These are phyloP conservation scores for Channa argus DNA, from an alignment of 2,113 vertebrate genomes.

Conservation along the genomic window DNA sequence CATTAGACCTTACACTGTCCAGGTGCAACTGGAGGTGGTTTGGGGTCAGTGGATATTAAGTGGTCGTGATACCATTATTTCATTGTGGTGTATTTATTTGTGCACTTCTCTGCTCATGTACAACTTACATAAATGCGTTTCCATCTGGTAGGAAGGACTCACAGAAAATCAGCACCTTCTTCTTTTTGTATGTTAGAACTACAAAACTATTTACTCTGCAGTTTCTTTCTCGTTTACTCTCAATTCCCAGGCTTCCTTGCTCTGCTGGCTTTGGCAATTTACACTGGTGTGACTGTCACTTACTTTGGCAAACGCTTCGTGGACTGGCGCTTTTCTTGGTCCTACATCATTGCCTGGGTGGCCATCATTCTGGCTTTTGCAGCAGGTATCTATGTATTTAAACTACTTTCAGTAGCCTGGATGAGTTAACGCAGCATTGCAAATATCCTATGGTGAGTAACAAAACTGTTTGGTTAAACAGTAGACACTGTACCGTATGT, in stretches of 20 bases:
- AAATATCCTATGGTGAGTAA: no score
- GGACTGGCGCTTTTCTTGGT: conserved; percentile 90
- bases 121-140: no score
- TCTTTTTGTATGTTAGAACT: not conserved
- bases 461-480: no score
- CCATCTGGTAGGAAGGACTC: no score
- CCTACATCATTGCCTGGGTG: conserved; percentile 87
- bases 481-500: no score
- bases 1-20: no score
- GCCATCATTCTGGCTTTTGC: conserved; percentile 80
- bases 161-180: not conserved
- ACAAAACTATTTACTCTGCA: not conserved
- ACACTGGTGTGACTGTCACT: conserved; percentile 84
- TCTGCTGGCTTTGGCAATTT: conserved; percentile 84
- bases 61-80: no score
- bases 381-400: conserved; percentile 75
- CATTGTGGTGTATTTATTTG: no score
- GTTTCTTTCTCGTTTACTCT: not conserved
- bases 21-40: not conserved
- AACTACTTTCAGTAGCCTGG: not conserved
- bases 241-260: conserved; percentile 81
- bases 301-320: conserved; percentile 85
- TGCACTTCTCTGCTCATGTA: no score
- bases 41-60: not conserved
- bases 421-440: not conserved